A percentile compares a stretch with the other conserved stretches of the same genome.
Evolutionary conservation across 2,113 vertebrate genomes (phyloP).

Genomic region (Clupea harengus): DNA sequence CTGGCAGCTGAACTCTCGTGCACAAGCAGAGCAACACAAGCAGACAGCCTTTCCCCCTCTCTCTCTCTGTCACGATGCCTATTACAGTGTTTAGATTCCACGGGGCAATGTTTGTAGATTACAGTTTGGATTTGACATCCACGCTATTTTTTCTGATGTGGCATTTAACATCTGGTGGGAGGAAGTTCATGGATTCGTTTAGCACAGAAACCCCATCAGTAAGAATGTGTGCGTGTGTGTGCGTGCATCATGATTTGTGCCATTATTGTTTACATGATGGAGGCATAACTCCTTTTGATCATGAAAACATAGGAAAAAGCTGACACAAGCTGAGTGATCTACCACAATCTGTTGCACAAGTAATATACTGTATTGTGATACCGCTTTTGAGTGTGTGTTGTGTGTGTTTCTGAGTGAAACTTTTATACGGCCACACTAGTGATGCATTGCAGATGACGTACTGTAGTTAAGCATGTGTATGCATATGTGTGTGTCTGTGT

Average conservation of each 20-base stretch:
- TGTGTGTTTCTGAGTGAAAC: neutral
- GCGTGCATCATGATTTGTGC: neutral
- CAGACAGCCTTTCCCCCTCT: neutral
- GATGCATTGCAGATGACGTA: neutral
- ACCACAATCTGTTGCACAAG: neutral
- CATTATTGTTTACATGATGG: neutral
- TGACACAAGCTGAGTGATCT: neutral
- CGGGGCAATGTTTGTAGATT: neutral
- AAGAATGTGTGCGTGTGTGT: neutral
- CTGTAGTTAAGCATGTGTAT: neutral
- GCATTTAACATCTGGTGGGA: neutral
- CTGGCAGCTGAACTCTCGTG: conserved; percentile 26
- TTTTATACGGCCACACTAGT: neutral
- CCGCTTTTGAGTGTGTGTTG: neutral
- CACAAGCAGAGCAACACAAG: neutral
- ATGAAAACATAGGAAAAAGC: neutral
- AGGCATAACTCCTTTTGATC: neutral
- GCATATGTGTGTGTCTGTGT: neutral
- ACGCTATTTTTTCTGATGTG: neutral
- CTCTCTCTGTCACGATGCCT: neutral
- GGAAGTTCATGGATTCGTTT: neutral
- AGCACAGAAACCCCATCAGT: neutral
- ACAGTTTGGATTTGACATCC: neutral
- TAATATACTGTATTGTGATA: neutral
- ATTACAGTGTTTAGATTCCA: neutral